Evolutionary conservation across 2,888 invertebrate genomes (phyloP), one percentile per base, ranked within the genome.

Genomic region (Bedellia somnulentella): DNA sequence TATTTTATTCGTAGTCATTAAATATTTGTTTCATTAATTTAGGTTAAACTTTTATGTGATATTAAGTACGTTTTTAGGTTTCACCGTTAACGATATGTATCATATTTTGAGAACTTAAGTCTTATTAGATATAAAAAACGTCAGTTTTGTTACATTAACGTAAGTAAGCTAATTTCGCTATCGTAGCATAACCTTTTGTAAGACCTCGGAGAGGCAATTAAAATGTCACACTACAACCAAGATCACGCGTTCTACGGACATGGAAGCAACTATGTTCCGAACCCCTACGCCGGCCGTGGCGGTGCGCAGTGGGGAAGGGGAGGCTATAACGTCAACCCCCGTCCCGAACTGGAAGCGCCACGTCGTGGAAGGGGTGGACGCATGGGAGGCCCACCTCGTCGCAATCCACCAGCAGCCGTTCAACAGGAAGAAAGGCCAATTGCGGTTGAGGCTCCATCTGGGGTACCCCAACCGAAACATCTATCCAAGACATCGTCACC

Each of bases 131-230:
- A n/a, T n/a, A n/a, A n/a, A n/a, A n/a, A n/a, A n/a, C n/a, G n/a
- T n/a, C n/a, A n/a, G n/a, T n/a, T n/a, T n/a, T n/a, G n/a, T n/a
- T n/a, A n/a, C n/a, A n/a, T n/a, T n/a, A n/a, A n/a, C n/a, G 6
- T 5, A 29, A 24, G 24, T 24, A 30, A 30, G 30, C 30, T 30
- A 30, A 15, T 30, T 30, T 13, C 30, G 25, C 30, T 30, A 25
- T 30, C 4, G 17, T 30, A 30, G 16, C 11, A 25, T 16, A 2
- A 15, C n/a, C 9, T 4, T 15, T 24, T 25, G 24, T 30, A 24
- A 30, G 30, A 30, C 30, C 30, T 30, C 30, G 24, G 30, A 30
- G 25, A 30, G 30, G 30, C 30, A 30, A 25, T 23, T 23, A n/a
- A 24, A 24, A 24, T 5, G 5, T 8, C 10, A 5, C 10, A 24